Evolutionary conservation across 2,797 vertebrate genomes (phyloP).

Genomic region (Manis pentadactyla): DNA sequence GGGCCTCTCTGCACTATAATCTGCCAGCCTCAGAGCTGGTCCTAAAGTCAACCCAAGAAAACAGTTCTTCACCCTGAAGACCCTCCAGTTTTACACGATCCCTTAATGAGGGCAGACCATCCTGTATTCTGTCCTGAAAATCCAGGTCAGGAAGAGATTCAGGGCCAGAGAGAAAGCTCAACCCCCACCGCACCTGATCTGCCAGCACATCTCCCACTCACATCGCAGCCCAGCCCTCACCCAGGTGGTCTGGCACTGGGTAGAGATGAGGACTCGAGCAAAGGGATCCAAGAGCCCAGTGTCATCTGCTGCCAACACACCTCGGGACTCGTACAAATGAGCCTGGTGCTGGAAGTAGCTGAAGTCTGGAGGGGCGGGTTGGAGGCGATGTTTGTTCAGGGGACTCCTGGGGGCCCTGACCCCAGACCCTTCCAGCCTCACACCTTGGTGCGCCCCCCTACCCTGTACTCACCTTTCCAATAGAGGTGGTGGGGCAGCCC

Average conservation of each 20-base stretch:
- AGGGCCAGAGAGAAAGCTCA: neutral
- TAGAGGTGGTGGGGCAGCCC: slow-evolving; percentile 87
- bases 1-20: neutral
- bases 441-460: neutral
- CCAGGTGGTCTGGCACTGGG: slow-evolving; percentile 92
- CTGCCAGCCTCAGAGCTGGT: neutral
- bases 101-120: neutral
- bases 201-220: neutral
- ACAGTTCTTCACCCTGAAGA: neutral
- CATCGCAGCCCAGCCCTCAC: slow-evolving; percentile 83
- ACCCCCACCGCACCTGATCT: neutral
- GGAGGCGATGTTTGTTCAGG: neutral
- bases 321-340: slow-evolving; percentile 95
- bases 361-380: slow-evolving; percentile 81
- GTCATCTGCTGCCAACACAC: slow-evolving; percentile 93
- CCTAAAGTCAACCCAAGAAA: neutral
- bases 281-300: slow-evolving; percentile 96
- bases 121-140: neutral
- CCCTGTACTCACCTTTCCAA: slow-evolving; percentile 90
- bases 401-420: neutral
- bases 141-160: neutral
- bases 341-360: slow-evolving; percentile 96
- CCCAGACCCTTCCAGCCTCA: neutral
- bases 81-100: neutral
- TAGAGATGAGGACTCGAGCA: slow-evolving; percentile 93